These are phyloP conservation scores for Psammodynastes pulverulentus DNA, from an alignment of 2,113 vertebrate species.

Conservation along the genomic window DNA sequence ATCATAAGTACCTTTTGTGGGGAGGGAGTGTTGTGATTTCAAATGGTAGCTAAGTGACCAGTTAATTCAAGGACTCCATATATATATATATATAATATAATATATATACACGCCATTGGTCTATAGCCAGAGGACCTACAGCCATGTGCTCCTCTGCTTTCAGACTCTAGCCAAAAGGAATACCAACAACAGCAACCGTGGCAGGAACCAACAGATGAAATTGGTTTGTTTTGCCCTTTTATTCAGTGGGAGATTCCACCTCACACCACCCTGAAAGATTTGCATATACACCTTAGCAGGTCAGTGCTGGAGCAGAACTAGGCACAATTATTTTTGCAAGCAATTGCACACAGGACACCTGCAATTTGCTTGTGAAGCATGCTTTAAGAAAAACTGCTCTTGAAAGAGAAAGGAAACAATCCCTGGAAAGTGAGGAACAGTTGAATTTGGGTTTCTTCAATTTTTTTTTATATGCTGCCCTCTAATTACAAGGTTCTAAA, in stretches of 20 bases:
- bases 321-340: not conserved
- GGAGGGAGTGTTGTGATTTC: not conserved
- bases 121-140: not conserved
- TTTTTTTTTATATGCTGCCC: no score
- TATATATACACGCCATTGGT: not conserved
- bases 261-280: not conserved
- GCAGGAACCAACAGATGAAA: not conserved
- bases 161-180: not conserved
- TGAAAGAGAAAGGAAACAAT: not conserved
- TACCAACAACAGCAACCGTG: not conserved
- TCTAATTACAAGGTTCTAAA: not conserved
- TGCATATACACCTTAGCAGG: not conserved
- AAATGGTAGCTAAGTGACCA: not conserved
- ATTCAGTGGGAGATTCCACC: not conserved
- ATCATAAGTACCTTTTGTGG: not conserved
- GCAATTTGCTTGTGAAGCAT: not conserved
- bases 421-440: not conserved
- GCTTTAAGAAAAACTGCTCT: not conserved
- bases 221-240: not conserved
- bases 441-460: not conserved
- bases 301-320: not conserved
- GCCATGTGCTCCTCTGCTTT: not conserved
- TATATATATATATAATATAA: no score
- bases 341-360: not conserved
- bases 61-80: not conserved